Conservation (phyloP, 2,797 vertebrate species). For the Numenius phaeopus region DNA sequence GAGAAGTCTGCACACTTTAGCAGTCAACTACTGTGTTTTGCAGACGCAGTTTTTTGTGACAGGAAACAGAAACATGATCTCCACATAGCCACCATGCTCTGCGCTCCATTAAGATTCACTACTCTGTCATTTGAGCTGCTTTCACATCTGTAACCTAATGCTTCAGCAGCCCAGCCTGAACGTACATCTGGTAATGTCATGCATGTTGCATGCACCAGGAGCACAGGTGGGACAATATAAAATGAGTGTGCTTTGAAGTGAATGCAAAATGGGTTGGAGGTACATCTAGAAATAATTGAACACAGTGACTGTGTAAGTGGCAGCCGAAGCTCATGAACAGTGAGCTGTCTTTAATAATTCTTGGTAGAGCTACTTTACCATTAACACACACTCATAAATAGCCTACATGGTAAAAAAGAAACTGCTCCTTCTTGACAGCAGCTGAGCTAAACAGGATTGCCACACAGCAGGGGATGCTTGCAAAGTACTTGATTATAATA, state of each 20-base stretch:
- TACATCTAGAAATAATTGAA: background rate
- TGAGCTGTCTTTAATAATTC: background rate
- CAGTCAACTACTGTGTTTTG: background rate
- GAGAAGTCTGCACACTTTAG: background rate
- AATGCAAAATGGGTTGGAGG: background rate
- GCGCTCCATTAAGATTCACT: background rate
- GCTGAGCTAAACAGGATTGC: conserved; percentile 27
- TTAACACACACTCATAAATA: background rate
- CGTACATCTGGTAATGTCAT: background rate
- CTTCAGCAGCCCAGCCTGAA: background rate
- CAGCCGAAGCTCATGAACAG: background rate
- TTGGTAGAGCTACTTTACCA: conserved; percentile 28
- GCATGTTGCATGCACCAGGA: rapidly evolving
- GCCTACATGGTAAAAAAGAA: background rate
- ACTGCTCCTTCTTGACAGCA: background rate
- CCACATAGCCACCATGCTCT: background rate
- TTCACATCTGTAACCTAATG: background rate
- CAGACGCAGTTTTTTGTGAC: background rate
- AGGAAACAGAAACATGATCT: conserved; percentile 3
- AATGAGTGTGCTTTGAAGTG: background rate
- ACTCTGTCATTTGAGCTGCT: background rate
- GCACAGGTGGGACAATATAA: background rate
- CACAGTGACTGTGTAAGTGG: background rate
- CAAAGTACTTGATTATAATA: background rate
- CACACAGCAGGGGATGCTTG: background rate